Base-by-base conservation (phyloP, 2,888 invertebrate species). In the Pandemis corylana region DNA sequence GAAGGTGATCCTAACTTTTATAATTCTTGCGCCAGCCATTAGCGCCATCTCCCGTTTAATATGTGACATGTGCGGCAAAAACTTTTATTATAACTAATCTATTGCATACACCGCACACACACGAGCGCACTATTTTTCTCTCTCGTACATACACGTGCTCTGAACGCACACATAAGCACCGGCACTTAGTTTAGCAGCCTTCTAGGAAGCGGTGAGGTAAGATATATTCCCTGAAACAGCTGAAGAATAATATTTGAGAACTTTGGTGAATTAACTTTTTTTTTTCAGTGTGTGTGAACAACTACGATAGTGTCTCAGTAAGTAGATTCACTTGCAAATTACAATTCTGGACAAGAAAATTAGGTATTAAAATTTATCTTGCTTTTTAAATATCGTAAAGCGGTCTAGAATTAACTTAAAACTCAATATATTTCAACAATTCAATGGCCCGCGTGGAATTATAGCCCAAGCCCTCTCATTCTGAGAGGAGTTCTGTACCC, bases 71-170 rank as follows among this genome's bases (percentile, higher is more conserved):
- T 94, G 94, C 93, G 93, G 90, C 94, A 93, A 94, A 94, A 94
- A 94, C 94, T 94, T 94, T 94, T 94, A 94, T 94, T 94, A 94
- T 94, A 93, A 94, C 92, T 94, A 94, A 94, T 94, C 94, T 93
- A 92, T 93, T 93, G 94, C 93, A 93, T 88, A 89, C 89, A 85
- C 81, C 80, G 76, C 83, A 82, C 80, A 83, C 85, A 86, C 79
- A 81, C 76, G 79, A 72, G 78, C 77, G 81, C 80, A 76, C 77
- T 81, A 82, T 82, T 82, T 83, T 83, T 81, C 78, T 70, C 82
- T 80, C 82, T 80, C 82, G 78, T 80, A 84, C 81, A 77, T 78
- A 84, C 81, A 83, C 80, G 80, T 78, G 79, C 76, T 77, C 78
- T 76, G 79, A 78, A 89, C 90, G 72, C 91, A 90, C 90, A 91